These are phyloP conservation scores for Micronisus gabar DNA, from an alignment of 2,113 vertebrate species.

Conservation along the genomic window DNA sequence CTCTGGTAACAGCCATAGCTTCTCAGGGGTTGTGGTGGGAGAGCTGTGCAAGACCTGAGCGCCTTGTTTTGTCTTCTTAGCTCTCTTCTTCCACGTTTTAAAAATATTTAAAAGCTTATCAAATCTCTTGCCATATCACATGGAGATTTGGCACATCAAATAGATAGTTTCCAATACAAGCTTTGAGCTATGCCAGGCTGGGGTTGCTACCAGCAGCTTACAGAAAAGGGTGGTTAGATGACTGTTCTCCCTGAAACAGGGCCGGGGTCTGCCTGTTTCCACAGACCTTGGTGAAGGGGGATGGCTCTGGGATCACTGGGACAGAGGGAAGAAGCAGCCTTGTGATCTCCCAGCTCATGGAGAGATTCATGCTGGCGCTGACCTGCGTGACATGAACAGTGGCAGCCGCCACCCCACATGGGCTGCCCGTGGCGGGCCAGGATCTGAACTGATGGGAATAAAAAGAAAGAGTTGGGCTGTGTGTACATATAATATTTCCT, in stretches of 20 bases:
- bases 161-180: neutral
- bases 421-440: too few species aligned
- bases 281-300: neutral
- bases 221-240: neutral
- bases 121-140: neutral
- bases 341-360: neutral
- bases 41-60: neutral
- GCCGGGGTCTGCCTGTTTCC: neutral
- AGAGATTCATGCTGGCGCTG: accelerated
- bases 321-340: neutral
- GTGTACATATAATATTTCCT: neutral
- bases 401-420: neutral
- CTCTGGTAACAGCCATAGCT: neutral
- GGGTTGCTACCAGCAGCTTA: neutral
- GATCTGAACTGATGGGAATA: neutral
- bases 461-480: neutral
- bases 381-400: accelerated
- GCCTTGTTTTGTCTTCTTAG: neutral
- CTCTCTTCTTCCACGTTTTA: neutral
- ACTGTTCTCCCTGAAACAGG: neutral
- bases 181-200: neutral
- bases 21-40: neutral
- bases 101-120: neutral
- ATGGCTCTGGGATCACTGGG: neutral
- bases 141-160: neutral